These are phyloP conservation scores for Carduelis carduelis DNA, from an alignment of 2,797 vertebrate species.

Conservation along the genomic window DNA sequence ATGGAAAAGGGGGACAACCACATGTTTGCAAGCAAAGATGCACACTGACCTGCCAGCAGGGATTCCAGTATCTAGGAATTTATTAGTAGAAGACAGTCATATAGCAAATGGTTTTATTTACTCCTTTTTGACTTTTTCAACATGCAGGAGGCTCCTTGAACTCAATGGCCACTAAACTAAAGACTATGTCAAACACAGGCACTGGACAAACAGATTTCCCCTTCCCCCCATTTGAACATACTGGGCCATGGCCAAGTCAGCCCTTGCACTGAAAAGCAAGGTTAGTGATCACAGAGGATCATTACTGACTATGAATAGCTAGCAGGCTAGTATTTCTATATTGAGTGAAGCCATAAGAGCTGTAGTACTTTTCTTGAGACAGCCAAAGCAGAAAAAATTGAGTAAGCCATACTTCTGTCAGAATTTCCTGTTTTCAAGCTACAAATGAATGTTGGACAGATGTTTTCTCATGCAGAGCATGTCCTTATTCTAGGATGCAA, in stretches of 20 bases:
- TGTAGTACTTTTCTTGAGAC: background rate
- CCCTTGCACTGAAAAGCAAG: background rate
- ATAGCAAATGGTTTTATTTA: background rate
- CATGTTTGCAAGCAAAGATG: background rate
- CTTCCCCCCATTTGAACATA: background rate
- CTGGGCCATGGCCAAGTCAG: background rate
- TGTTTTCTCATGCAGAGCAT: background rate
- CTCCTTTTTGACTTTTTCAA: background rate
- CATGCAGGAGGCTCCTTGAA: background rate
- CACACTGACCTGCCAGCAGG: background rate
- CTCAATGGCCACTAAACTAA: background rate
- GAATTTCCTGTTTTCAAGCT: constrained; percentile 1
- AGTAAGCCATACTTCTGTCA: background rate
- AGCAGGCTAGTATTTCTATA: background rate
- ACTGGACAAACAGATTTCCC: background rate
- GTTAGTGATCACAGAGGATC: background rate
- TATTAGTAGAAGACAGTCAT: background rate
- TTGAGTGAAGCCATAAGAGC: background rate
- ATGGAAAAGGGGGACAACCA: background rate
- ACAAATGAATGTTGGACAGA: background rate
- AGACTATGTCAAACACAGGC: background rate
- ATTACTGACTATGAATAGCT: background rate
- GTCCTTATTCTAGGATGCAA: background rate
- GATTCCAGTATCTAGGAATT: background rate
- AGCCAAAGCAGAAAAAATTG: background rate